phyloP scores from a whole-genome alignment of 2,113 vertebrate genomes.

The Actinemys pallida region DNA sequence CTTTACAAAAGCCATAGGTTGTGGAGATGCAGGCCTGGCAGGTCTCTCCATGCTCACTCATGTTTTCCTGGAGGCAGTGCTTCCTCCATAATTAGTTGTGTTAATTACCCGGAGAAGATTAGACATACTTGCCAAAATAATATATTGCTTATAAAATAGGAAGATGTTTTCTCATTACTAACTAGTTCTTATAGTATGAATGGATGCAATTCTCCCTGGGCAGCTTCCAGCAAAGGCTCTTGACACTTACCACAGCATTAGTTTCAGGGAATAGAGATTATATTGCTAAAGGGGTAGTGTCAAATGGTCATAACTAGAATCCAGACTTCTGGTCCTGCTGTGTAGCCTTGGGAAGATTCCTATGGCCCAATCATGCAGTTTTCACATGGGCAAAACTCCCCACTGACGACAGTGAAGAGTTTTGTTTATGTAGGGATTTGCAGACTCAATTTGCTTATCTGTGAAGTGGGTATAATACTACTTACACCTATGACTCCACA shows the following conservation, averaged over 20 bases:
- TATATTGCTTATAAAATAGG: background rate
- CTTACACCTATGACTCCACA: background rate
- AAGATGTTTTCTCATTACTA: background rate
- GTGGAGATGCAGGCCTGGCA: background rate
- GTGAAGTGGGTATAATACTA: background rate
- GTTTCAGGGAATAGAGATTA: background rate
- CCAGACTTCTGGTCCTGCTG: background rate
- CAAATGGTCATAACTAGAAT: rapidly evolving
- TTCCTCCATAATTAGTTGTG: constrained; percentile 1
- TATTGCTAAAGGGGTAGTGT: background rate
- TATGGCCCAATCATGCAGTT: background rate
- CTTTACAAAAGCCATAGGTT: background rate
- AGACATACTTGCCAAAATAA: background rate
- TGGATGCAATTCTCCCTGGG: background rate
- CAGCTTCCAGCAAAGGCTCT: background rate
- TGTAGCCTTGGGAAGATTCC: background rate
- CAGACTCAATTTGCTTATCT: background rate
- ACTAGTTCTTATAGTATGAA: background rate
- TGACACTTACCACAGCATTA: rapidly evolving
- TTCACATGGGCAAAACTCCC: rapidly evolving
- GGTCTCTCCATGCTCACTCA: rapidly evolving
- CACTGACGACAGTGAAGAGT: rapidly evolving
- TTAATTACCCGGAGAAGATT: constrained; percentile 36
- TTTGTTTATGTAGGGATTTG: background rate
- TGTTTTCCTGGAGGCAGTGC: background rate